Percentiles rank a stretch among this genome's conserved stretches.
phyloP scores from a whole-genome alignment of 2,888 invertebrate species.

The Macropis europaea region DNA sequence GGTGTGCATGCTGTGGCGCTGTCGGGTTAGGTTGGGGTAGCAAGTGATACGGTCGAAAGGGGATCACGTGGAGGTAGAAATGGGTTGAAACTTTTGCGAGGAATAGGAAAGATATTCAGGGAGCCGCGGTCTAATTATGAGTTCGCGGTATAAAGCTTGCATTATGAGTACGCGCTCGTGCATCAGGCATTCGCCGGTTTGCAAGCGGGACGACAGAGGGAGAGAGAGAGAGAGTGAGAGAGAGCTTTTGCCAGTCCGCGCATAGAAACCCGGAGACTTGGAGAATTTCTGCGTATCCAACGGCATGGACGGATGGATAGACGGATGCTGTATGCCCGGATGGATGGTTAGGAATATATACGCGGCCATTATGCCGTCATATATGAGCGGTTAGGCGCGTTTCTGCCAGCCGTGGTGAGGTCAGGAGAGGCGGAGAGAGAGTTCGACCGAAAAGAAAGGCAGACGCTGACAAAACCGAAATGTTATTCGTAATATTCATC shows the following conservation, averaged over 20 bases:
- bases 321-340: constrained; percentile 44
- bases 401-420: constrained; percentile 6
- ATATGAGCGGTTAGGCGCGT: constrained; percentile 53
- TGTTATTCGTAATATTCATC: constrained; percentile 67
- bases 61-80: constrained; percentile 1
- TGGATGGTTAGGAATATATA: constrained; percentile 55
- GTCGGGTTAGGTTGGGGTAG: background rate
- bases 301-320: constrained; percentile 51
- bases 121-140: constrained; percentile 69
- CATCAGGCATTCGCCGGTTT: constrained; percentile 52
- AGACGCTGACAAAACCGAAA: constrained; percentile 58
- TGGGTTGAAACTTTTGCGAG: constrained; percentile 59
- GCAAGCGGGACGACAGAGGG: constrained; percentile 6
- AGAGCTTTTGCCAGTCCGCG: constrained; percentile 30
- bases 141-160: constrained; percentile 59
- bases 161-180: constrained; percentile 58
- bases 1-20: background rate
- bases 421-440: constrained; percentile 4
- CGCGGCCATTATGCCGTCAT: constrained; percentile 44
- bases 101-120: constrained; percentile 65
- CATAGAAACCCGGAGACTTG: constrained; percentile 64
- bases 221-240: constrained; percentile 3
- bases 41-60: no score
- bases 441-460: constrained; percentile 24
- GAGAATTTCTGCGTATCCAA: constrained; percentile 63